Conservation (phyloP, 2,113 vertebrate species). For the Potamarius usumacintae region DNA sequence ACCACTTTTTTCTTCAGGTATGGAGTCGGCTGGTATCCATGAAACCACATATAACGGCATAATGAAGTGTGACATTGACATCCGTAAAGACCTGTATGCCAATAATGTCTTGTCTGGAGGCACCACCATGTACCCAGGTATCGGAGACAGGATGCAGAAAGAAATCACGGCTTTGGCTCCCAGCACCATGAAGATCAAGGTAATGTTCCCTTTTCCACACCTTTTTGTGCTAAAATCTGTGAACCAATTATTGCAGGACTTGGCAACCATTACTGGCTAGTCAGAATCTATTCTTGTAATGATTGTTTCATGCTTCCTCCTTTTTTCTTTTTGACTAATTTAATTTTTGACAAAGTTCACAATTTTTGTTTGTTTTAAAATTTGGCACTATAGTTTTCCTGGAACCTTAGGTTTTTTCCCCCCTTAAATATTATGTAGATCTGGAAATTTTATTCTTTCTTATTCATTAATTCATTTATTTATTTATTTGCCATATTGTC, state of each 20-base stretch:
- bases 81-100: conserved; percentile 37
- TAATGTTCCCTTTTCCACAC: neutral
- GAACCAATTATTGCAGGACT: neutral
- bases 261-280: neutral
- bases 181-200: conserved; percentile 49
- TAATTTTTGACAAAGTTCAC: too few species aligned
- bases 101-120: conserved; percentile 44
- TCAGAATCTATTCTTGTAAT: neutral
- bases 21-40: conserved; percentile 45
- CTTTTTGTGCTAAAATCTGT: neutral
- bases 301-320: neutral
- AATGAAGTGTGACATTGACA: conserved; percentile 45
- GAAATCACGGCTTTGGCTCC: conserved; percentile 43
- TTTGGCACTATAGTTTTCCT: neutral
- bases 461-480: too few species aligned
- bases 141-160: conserved; percentile 42
- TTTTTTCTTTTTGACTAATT: neutral
- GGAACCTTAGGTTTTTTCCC: too few species aligned
- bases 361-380: neutral
- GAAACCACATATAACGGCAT: conserved; percentile 42
- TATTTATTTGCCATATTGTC: neutral
- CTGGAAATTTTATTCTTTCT: neutral
- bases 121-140: conserved; percentile 44
- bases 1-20: conserved; percentile 4
- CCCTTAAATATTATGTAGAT: neutral